A percentile compares a stretch with the other conserved stretches of the same genome.
Evolutionary conservation across 2,113 vertebrate genomes (phyloP).

Genomic region (Salvator merianae): DNA sequence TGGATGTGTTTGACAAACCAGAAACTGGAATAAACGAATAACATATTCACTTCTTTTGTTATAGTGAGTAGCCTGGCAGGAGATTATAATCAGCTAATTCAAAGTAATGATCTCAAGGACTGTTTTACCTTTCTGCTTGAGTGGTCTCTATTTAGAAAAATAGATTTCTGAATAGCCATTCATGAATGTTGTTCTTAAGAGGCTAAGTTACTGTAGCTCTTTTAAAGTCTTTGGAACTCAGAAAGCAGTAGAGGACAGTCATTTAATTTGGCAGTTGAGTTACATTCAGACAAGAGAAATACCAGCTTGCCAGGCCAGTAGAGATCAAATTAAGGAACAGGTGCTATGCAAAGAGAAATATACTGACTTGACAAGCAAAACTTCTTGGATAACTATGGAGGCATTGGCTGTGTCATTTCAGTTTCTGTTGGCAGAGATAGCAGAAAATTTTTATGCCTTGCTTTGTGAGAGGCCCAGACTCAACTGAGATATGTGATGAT

Average conservation of each 20-base stretch:
- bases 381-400: neutral
- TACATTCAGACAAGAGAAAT: neutral
- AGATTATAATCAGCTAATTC: neutral
- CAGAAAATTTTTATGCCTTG: slow-evolving; percentile 16
- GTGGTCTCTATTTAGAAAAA: neutral
- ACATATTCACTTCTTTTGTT: neutral
- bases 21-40: neutral
- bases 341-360: neutral
- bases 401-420: slow-evolving; percentile 8
- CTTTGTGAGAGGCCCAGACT: neutral
- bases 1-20: neutral
- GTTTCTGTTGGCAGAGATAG: neutral
- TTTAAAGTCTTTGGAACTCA: slow-evolving; percentile 23
- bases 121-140: neutral
- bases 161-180: neutral
- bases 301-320: slow-evolving; percentile 24
- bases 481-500: neutral
- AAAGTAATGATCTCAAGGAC: neutral
- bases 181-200: slow-evolving; percentile 5
- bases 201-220: slow-evolving; percentile 10
- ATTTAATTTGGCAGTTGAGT: slow-evolving; percentile 29
- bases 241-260: slow-evolving; percentile 14
- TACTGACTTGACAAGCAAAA: slow-evolving; percentile 11
- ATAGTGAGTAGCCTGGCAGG: neutral
- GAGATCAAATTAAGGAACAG: neutral